Base-by-base conservation (phyloP, 35 echinoderm and acorn worm species). In the Ptychodera flava region DNA sequence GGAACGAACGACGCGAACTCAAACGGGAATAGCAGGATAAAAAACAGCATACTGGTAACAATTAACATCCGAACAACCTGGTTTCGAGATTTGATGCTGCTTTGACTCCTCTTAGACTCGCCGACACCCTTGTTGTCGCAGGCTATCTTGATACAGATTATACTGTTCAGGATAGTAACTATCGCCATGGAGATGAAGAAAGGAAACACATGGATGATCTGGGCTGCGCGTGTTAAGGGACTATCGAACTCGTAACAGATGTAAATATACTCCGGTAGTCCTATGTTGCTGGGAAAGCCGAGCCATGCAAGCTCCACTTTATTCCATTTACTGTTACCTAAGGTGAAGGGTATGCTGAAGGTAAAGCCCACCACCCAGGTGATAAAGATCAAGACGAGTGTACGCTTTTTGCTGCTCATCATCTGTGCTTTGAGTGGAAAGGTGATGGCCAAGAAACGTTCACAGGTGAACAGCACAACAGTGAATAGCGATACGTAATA, bases 61-160 rank as follows among this genome's bases (percentile, higher is more conserved):
- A 91, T 81, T 16, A 91, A 80, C 89, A 91, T 91, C 1, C 89
- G 83, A 0, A 78, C 84, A 30, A 91, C 89, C 35, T 85, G 84
- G 79, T 91, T 91, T 31, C 89, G 10, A 22, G 78, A 86, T 91
- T 89, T 28, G 34, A 30, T 82, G 33, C 45, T 64, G 10, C 45
- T 64, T 53, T 89, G 87, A 32, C 78, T 38, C n/a, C 34, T 14
- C 0, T 80, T 0, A 78, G 83, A 64, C 6, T 64, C 45, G 45
- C 45, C 45, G 22, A 64, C 6, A 12, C 22, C 6, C 22, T 64
- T 64, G 22, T 64, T 64, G 22, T 22, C 45, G 6, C 45, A 22
- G 22, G 6, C 22, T 6, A 64, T 64, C 22, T 89, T 85, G 31
- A 15, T 79, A 28, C 79, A 80, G 76, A 91, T 91, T 31, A 79